These are phyloP conservation scores for Ambastaia sidthimunki DNA, from an alignment of 2,797 vertebrate species.

Conservation along the genomic window DNA sequence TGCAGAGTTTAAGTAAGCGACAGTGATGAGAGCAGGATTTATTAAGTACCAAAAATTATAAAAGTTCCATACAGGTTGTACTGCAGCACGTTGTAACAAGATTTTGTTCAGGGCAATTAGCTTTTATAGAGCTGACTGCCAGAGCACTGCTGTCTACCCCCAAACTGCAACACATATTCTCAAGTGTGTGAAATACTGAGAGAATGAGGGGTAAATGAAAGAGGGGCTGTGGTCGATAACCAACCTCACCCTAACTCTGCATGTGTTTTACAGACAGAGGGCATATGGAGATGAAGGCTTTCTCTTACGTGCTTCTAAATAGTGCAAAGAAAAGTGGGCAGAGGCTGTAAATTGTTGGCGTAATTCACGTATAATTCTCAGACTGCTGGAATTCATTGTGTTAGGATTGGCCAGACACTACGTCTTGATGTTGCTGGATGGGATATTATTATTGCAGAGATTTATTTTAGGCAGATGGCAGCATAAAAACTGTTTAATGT, in stretches of 20 bases:
- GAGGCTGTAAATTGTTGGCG: constrained; percentile 56
- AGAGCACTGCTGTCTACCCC: constrained; percentile 65
- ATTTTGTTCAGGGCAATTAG: constrained; percentile 69
- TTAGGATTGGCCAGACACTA: constrained; percentile 72
- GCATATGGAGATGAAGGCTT: constrained; percentile 18
- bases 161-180: constrained; percentile 35
- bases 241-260: constrained; percentile 1
- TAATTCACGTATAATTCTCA: constrained; percentile 59
- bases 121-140: constrained; percentile 71
- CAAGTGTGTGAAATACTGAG: constrained; percentile 15
- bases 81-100: constrained; percentile 63
- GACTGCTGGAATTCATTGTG: constrained; percentile 64
- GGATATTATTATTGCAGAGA: constrained; percentile 63
- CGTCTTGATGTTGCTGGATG: constrained; percentile 70
- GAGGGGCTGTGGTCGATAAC: constrained; percentile 14
- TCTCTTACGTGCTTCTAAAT: constrained; percentile 30
- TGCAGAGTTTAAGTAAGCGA: constrained; percentile 37
- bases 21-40: constrained; percentile 46
- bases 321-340: constrained; percentile 11
- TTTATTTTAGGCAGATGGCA: constrained; percentile 67
- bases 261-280: constrained; percentile 8
- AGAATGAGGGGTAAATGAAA: constrained; percentile 13
- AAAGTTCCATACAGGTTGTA: constrained; percentile 60
- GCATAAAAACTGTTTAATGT: constrained; percentile 62
- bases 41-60: constrained; percentile 56